Evolutionary conservation across 2,888 invertebrate genomes (phyloP).

Genomic region (Dugesia japonica): DNA sequence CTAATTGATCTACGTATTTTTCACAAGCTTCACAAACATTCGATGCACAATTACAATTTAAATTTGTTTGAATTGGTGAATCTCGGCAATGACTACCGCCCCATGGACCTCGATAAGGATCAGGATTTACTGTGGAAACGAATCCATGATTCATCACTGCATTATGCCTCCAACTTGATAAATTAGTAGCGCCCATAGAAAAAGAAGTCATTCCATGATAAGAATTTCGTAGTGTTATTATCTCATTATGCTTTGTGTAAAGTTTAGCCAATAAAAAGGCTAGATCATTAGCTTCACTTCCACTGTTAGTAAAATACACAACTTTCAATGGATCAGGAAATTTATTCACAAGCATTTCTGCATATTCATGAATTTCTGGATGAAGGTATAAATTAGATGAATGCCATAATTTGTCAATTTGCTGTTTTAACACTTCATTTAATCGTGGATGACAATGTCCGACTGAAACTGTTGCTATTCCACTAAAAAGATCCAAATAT

Average conservation of each 20-base stretch:
- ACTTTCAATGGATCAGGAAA: constrained; percentile 73
- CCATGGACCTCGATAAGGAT: constrained; percentile 75
- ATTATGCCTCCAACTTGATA: constrained; percentile 64
- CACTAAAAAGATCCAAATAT: constrained; percentile 84
- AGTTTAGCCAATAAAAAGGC: constrained; percentile 70
- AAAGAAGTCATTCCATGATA: constrained; percentile 81
- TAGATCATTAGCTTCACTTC: constrained; percentile 88
- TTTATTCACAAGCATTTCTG: constrained; percentile 62
- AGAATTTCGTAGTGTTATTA: constrained; percentile 68
- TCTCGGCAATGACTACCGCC: constrained; percentile 74
- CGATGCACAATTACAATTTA: constrained; percentile 56
- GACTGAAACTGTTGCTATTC: constrained; percentile 87
- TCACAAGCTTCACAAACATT: constrained; percentile 59
- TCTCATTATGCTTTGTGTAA: constrained; percentile 67
- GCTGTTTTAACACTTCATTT: constrained; percentile 58
- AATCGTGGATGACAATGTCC: constrained; percentile 93
- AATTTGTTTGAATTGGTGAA: constrained; percentile 56
- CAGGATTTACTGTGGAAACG: constrained; percentile 67
- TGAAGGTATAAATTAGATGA: constrained; percentile 79
- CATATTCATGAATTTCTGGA: constrained; percentile 74
- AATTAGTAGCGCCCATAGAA: constrained; percentile 65
- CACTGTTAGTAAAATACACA: constrained; percentile 82
- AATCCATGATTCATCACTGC: constrained; percentile 57
- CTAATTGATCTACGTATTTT: constrained; percentile 66
- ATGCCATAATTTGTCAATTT: constrained; percentile 70